Conservation (phyloP, 2,888 invertebrate genomes). For the Aphidoletes aphidimyza region DNA sequence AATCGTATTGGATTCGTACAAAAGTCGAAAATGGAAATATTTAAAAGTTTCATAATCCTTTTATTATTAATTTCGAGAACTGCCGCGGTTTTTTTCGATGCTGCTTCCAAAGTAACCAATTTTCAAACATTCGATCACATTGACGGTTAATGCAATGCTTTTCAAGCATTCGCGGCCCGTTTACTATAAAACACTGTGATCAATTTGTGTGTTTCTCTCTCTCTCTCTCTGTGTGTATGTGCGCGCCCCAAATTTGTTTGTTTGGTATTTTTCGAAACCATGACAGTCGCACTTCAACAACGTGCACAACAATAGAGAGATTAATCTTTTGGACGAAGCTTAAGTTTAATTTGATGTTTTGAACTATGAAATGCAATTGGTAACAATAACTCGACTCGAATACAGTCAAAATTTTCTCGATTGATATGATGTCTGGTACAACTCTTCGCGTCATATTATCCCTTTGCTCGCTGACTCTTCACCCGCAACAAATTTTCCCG, state of each 20-base stretch:
- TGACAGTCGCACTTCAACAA: conserved; percentile 22
- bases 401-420: not conserved
- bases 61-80: conserved; percentile 29
- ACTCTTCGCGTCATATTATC: not conserved
- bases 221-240: not conserved
- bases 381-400: conserved; percentile 37
- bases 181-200: too few relatives aligned
- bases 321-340: conserved; percentile 27
- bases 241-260: not conserved
- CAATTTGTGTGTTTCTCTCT: not conserved
- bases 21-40: conserved; percentile 33
- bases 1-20: conserved; percentile 10
- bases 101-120: not conserved
- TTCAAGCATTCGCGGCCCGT: too few relatives aligned
- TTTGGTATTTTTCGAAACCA: not conserved
- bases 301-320: conserved; percentile 30
- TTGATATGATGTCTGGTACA: not conserved
- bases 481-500: conserved; percentile 15
- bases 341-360: conserved; percentile 45
- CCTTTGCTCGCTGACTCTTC: not conserved
- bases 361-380: conserved; percentile 27
- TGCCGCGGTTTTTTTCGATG: not conserved
- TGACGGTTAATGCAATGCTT: conserved; percentile 3
- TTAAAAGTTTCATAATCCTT: conserved; percentile 22
- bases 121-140: not conserved